Conservation (phyloP, 2,888 invertebrate species). For the Pristionchus entomophagus region DNA sequence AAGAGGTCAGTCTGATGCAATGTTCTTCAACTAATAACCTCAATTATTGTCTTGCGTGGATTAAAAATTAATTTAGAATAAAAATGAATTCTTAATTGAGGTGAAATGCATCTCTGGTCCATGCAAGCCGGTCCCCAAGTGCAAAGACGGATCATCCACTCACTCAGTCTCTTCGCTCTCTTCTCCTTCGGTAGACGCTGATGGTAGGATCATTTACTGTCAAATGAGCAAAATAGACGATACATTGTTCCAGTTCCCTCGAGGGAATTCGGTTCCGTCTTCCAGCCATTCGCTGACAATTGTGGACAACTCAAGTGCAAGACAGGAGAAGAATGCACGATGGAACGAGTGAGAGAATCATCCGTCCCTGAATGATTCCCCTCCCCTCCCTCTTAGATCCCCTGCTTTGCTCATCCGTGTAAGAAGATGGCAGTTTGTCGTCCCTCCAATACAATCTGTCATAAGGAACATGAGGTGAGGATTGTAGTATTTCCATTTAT, state of each 20-base stretch:
- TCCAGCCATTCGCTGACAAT: slow-evolving; percentile 5
- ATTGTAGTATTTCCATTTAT: background rate
- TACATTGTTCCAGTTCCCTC: background rate
- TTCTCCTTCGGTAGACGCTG: background rate
- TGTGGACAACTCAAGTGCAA: background rate
- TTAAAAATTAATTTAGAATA: too few relatives aligned
- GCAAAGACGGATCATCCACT: background rate
- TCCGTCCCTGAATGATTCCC: background rate
- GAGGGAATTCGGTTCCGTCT: background rate
- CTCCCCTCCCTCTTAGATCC: background rate
- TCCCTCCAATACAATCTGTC: background rate
- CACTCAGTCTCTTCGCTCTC: background rate
- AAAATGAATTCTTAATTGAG: too few relatives aligned
- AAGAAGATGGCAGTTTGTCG: slow-evolving; percentile 18
- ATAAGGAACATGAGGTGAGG: background rate
- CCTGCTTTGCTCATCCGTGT: slow-evolving; percentile 25
- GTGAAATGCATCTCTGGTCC: slow-evolving; percentile 24
- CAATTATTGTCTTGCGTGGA: too few relatives aligned
- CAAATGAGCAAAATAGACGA: background rate
- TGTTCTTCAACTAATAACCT: too few relatives aligned
- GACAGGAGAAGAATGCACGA: background rate
- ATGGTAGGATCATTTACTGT: background rate
- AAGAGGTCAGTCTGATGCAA: background rate
- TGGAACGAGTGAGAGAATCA: background rate
- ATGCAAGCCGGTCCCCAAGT: background rate